A percentile compares a stretch with the other conserved stretches of the same genome.
These are phyloP conservation scores for Macrobrachium nipponense DNA, from an alignment of 1,140 invertebrate genomes.

Conservation along the genomic window DNA sequence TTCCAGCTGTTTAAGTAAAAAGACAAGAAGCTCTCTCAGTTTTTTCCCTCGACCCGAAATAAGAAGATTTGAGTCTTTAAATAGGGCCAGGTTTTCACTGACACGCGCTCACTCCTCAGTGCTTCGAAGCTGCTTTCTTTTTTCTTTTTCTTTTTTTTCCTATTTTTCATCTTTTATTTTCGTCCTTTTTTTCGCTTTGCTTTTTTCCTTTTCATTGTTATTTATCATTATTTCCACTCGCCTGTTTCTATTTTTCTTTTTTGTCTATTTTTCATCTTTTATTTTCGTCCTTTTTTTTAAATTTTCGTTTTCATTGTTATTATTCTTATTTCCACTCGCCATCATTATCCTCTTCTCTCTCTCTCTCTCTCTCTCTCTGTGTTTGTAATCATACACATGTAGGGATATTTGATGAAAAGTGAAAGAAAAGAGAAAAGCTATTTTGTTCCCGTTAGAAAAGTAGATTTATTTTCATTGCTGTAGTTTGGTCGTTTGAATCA, in stretches of 20 bases:
- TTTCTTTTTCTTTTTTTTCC: not conserved
- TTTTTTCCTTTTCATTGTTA: too few relatives aligned
- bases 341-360: not conserved
- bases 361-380: slow-evolving; percentile 21
- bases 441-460: too few relatives aligned
- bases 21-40: slow-evolving; percentile 51
- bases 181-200: too few relatives aligned
- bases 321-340: slow-evolving; percentile 7
- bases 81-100: slow-evolving; percentile 13
- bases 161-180: not conserved
- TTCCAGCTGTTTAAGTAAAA: slow-evolving; percentile 58
- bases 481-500: too few relatives aligned
- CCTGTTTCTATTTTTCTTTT: not conserved
- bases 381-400: too few relatives aligned
- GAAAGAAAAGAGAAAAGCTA: too few relatives aligned
- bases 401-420: too few relatives aligned
- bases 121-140: not conserved
- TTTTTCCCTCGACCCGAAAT: slow-evolving; percentile 46
- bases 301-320: not conserved
- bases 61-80: slow-evolving; percentile 49
- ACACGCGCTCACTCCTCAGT: too few relatives aligned
- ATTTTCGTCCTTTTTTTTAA: not conserved
- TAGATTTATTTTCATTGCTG: too few relatives aligned
- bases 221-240: too few relatives aligned
- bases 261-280: too few relatives aligned